Percentiles rank a stretch among this genome's conserved stretches.
Evolutionary conservation across 2,888 invertebrate genomes (phyloP).

Genomic region (Pristionchus japonicus): DNA sequence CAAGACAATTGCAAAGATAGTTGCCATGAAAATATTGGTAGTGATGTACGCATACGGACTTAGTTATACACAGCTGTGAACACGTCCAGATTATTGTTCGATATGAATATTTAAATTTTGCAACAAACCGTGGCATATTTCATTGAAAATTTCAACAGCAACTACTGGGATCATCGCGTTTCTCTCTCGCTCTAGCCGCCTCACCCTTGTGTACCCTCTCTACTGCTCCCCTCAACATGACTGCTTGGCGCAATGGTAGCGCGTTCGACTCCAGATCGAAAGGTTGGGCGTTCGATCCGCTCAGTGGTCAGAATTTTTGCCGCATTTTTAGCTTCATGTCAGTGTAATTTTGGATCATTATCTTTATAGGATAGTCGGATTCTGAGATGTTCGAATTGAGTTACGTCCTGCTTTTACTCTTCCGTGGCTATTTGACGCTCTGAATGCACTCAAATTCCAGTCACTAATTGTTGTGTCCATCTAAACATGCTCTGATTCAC

Average conservation of each 20-base stretch:
- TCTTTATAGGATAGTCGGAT: neutral
- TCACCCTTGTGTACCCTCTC: neutral
- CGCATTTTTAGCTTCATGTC: neutral
- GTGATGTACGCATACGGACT: too few relatives aligned
- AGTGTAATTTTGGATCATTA: neutral
- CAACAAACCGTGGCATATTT: too few relatives aligned
- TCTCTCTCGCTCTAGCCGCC: neutral
- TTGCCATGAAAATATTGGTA: too few relatives aligned
- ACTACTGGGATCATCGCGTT: neutral
- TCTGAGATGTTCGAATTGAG: neutral
- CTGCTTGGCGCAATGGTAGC: slow-evolving; percentile 51
- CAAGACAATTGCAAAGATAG: too few relatives aligned
- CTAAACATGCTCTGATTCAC: neutral
- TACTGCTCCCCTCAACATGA: neutral
- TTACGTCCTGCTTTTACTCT: neutral
- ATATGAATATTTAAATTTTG: too few relatives aligned
- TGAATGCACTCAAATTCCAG: neutral
- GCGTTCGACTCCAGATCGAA: slow-evolving; percentile 51
- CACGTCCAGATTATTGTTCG: too few relatives aligned
- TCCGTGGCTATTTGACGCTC: neutral
- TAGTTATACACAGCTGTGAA: too few relatives aligned
- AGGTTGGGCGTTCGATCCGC: slow-evolving; percentile 51
- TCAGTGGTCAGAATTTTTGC: slow-evolving; percentile 50
- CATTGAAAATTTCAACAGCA: neutral
- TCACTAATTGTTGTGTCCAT: neutral